These are phyloP conservation scores for Sitophilus oryzae DNA, from an alignment of 1,140 invertebrate species.

Conservation along the genomic window DNA sequence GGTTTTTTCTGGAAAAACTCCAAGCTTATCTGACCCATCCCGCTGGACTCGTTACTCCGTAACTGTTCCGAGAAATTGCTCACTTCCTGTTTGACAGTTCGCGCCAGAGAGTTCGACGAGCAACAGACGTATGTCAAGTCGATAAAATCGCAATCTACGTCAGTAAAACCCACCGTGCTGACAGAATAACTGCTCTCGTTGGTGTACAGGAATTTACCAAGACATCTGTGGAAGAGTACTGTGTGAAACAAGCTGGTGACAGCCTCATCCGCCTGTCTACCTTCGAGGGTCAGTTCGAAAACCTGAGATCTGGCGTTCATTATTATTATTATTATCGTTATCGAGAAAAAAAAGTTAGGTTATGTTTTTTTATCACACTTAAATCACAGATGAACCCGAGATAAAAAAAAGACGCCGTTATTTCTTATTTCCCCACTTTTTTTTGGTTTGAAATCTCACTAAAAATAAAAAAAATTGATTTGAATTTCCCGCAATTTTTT, in stretches of 20 bases:
- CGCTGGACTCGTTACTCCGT: conserved; percentile 64
- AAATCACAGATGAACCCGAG: conserved; percentile 31
- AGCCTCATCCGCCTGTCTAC: conserved; percentile 90
- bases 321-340: conserved; percentile 26
- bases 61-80: conserved; percentile 80
- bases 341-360: conserved; percentile 19
- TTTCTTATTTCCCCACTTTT: conserved; percentile 5
- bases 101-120: conserved; percentile 71
- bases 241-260: conserved; percentile 93
- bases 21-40: conserved; percentile 81
- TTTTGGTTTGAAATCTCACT: conserved; percentile 27
- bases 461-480: too few species aligned
- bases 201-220: conserved; percentile 93
- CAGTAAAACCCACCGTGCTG: conserved; percentile 89
- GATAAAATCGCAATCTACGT: conserved; percentile 95
- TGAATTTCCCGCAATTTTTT: too few species aligned
- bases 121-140: conserved; percentile 96
- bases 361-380: conserved; percentile 28
- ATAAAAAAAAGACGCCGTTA: conserved; percentile 15
- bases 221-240: conserved; percentile 86
- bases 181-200: conserved; percentile 91
- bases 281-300: conserved; percentile 86
- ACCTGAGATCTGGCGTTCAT: conserved; percentile 88
- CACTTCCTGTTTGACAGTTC: conserved; percentile 73
- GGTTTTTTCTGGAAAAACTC: conserved; percentile 94